Evolutionary conservation across 2,888 invertebrate species (phyloP), one percentile per base, ranked within the genome.

Genomic region (Melinaea marsaeus): DNA sequence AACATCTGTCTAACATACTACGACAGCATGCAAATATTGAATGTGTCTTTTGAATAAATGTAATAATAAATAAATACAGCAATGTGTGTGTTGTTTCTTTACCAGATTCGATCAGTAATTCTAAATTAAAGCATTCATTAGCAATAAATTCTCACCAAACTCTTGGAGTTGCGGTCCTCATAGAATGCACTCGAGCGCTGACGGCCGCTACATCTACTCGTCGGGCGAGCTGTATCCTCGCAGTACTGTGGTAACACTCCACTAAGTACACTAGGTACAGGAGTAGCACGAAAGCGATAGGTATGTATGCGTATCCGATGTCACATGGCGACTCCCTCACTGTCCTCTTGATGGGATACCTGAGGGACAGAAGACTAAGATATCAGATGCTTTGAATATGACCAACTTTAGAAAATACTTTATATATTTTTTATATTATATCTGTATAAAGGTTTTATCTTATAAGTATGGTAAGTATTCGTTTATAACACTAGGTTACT

Each of bases 191-290:
- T 76, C 93, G 92, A 42, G 94, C 92, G 69, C 93, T 92, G 47
- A 95, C 94, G 7, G 93, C 92, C 11, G 92, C 92, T 9, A 94
- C 93, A 70, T 94, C 94, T 62, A 94, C 93, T 6, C 92, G 80
- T 72, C 92, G 88, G 3, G 92, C 90, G 59, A 95, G 89, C 80
- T 95, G 94, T 65, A 95, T 92, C 73, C 95, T 90, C 33, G 94
- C 95, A 9, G 94, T 94, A 73, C 95, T 94, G 81, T 95, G 95
- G 92, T 95, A 96, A 80, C 96, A 96, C 81, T 96, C 96, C 76
- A 95, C 95, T 72, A 96, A 87, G 83, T 96, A 96, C 55, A 96
- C 94, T 71, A 96, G 85, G 85, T 96, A 96, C 46, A 96, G 90
- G 80, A 95, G 93, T 58, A 95, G 92, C 74, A 95, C 94, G 81